Percentiles rank a stretch among this genome's conserved stretches.
Conservation (phyloP, 2,797 vertebrate genomes). For the Coreius guichenoti region DNA sequence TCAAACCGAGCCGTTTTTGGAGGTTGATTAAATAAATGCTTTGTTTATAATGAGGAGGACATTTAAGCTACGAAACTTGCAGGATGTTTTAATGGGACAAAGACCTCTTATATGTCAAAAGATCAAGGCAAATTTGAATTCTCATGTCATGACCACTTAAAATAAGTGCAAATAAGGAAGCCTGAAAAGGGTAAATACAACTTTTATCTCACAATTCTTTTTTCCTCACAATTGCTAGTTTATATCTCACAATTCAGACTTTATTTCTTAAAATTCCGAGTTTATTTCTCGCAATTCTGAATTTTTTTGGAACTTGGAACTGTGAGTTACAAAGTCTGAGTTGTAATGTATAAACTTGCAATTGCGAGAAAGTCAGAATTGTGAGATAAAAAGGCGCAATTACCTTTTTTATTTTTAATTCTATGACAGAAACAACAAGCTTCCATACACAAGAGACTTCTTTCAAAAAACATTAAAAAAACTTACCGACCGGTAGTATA, state of each 20-base stretch:
- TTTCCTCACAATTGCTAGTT: too few relatives aligned
- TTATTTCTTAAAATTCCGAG: too few relatives aligned
- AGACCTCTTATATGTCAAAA: background rate
- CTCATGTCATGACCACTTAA: background rate
- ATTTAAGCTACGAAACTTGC: too few relatives aligned
- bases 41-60: too few relatives aligned
- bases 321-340: background rate
- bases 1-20: too few relatives aligned
- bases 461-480: background rate
- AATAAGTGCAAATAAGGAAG: too few relatives aligned
- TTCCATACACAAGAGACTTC: background rate
- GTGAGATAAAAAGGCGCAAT: background rate
- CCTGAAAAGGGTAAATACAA: too few relatives aligned
- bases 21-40: too few relatives aligned
- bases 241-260: too few relatives aligned
- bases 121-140: background rate
- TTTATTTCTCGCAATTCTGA: background rate
- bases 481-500: rapidly evolving
- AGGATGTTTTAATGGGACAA: too few relatives aligned
- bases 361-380: background rate
- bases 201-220: too few relatives aligned
- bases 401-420: background rate
- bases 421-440: background rate
- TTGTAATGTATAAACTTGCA: background rate
- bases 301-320: background rate